These are phyloP conservation scores for Protophormia terraenovae DNA, from an alignment of 2,888 invertebrate genomes.

Conservation along the genomic window DNA sequence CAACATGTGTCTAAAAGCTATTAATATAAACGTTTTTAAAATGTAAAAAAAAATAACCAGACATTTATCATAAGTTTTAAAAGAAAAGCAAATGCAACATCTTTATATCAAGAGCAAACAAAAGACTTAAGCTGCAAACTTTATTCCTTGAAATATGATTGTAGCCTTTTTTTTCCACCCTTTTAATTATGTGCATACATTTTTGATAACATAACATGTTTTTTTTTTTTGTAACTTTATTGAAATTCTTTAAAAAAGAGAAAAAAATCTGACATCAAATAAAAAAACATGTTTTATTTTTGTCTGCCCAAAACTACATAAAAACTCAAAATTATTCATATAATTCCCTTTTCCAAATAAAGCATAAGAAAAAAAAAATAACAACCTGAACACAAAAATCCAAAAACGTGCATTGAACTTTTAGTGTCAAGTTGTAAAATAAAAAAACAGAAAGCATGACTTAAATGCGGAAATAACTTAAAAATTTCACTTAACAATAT, in stretches of 20 bases:
- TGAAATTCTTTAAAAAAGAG: background rate
- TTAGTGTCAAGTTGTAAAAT: conserved; percentile 48
- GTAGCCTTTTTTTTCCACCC: background rate
- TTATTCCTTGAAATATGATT: background rate
- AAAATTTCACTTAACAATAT: conserved; percentile 35
- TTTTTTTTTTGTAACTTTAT: background rate
- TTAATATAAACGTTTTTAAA: conserved; percentile 13
- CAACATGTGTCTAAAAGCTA: background rate
- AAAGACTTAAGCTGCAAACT: background rate
- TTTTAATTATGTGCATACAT: conserved; percentile 48
- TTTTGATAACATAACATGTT: background rate
- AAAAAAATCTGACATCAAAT: background rate
- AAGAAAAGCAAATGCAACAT: background rate
- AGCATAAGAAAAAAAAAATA: background rate
- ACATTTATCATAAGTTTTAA: background rate
- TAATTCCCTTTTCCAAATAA: conserved; percentile 28
- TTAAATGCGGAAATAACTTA: conserved; percentile 49
- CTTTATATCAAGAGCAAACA: background rate
- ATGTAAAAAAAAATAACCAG: background rate
- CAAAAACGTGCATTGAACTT: conserved; percentile 56
- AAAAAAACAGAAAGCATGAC: conserved; percentile 35
- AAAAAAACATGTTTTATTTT: conserved; percentile 38
- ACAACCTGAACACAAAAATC: background rate
- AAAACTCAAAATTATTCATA: conserved; percentile 39
- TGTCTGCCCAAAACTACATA: background rate